Conservation (phyloP, 1,140 invertebrate genomes). For the Mercenaria mercenaria region DNA sequence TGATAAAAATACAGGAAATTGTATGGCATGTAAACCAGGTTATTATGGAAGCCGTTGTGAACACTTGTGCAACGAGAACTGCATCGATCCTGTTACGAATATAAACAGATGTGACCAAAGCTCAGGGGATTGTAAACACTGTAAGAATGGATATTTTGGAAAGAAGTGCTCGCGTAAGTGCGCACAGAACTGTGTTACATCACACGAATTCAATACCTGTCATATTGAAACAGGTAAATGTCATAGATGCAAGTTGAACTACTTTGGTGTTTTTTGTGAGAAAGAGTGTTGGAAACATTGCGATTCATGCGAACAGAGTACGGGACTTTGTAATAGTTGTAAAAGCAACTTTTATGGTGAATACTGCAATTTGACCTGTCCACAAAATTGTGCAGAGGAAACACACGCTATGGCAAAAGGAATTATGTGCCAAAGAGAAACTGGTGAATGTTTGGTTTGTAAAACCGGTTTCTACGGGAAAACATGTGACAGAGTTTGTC, state of each 20-base stretch:
- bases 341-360: constrained; percentile 4
- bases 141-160: constrained; percentile 23
- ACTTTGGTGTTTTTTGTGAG: constrained; percentile 1
- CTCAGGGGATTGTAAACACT: neutral
- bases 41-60: constrained; percentile 8
- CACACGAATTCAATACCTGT: neutral
- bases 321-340: constrained; percentile 12
- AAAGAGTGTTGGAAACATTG: neutral
- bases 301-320: constrained; percentile 4
- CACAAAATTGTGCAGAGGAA: neutral
- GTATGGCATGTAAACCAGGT: neutral
- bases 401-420: neutral
- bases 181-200: neutral
- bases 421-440: constrained; percentile 12
- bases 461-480: constrained; percentile 17
- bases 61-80: neutral
- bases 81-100: neutral
- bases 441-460: constrained; percentile 29
- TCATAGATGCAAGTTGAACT: neutral
- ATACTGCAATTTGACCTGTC: constrained; percentile 6
- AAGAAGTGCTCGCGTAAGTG: neutral
- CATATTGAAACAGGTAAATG: neutral
- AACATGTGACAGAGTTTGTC: neutral
- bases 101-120: neutral
- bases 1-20: constrained; percentile 7